phyloP scores from a whole-genome alignment of 1,140 invertebrate genomes.

The Drosophila pallidifrons region DNA sequence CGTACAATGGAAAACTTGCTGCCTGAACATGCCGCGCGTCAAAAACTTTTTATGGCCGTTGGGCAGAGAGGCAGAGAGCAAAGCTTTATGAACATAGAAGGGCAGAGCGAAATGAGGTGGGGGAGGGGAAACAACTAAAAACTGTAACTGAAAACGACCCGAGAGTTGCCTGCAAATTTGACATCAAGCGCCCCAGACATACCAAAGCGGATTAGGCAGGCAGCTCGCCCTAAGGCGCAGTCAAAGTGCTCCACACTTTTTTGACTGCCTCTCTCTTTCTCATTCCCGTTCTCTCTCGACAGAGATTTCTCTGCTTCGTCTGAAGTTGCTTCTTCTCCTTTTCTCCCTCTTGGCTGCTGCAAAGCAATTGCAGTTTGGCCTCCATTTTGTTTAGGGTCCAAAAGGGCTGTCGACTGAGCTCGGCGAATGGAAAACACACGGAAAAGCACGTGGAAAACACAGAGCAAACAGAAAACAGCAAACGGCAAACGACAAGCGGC shows the following conservation, averaged over 20 bases:
- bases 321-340: neutral
- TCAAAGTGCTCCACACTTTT: constrained; percentile 43
- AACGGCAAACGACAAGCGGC: too few relatives aligned
- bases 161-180: constrained; percentile 73
- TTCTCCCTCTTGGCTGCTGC: constrained; percentile 1
- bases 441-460: constrained; percentile 16
- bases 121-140: constrained; percentile 12
- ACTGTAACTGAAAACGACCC: constrained; percentile 51
- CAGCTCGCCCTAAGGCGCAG: constrained; percentile 40
- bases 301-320: constrained; percentile 29
- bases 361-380: constrained; percentile 53
- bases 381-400: constrained; percentile 45
- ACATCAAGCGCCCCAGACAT: constrained; percentile 71
- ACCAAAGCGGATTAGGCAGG: constrained; percentile 77
- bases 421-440: constrained; percentile 37
- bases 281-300: neutral
- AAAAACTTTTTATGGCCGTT: constrained; percentile 70
- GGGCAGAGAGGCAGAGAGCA: constrained; percentile 1
- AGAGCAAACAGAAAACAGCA: neutral
- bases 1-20: constrained; percentile 72
- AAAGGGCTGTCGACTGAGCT: constrained; percentile 25
- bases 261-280: constrained; percentile 8
- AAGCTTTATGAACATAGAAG: neutral
- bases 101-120: too few relatives aligned
- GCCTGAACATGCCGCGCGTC: constrained; percentile 75